A percentile compares a stretch with the other conserved stretches of the same genome.
Conservation (phyloP, 23 tunicate genomes). For the Clavelina lepadiformis region DNA sequence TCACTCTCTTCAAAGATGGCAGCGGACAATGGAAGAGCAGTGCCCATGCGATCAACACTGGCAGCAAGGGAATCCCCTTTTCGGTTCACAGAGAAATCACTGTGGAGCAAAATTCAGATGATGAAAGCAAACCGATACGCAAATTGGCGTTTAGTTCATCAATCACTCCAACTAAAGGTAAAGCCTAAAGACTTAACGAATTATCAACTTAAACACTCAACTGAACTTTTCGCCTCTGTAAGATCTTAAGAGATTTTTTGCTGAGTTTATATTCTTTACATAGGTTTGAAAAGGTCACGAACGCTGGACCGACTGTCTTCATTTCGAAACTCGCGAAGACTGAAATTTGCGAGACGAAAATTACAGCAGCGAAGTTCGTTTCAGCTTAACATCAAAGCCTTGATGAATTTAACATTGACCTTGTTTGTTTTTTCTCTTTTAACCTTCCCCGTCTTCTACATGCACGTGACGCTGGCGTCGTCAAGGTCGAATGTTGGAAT, state of each 20-base stretch:
- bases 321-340: slow-evolving; percentile 7
- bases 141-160: too few species aligned
- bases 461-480: slow-evolving; percentile 6
- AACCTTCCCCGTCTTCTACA: slow-evolving; percentile 7
- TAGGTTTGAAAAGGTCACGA: too few species aligned
- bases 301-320: too few species aligned
- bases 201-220: too few species aligned
- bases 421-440: slow-evolving; percentile 12
- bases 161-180: too few species aligned
- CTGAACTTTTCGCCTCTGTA: too few species aligned
- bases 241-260: too few species aligned
- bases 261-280: too few species aligned
- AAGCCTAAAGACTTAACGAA: too few species aligned
- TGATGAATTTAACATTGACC: slow-evolving; percentile 14
- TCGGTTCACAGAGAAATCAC: slow-evolving; percentile 4
- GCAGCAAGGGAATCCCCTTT: not conserved
- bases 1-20: slow-evolving; percentile 18
- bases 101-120: not conserved
- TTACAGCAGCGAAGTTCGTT: not conserved
- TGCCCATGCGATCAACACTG: not conserved
- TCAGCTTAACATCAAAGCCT: slow-evolving; percentile 29
- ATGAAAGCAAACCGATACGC: not conserved
- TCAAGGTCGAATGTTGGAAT: not conserved
- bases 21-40: slow-evolving; percentile 11
- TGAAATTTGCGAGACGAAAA: slow-evolving; percentile 4